phyloP scores from a whole-genome alignment of 2,113 vertebrate species.

The Dissostichus mawsoni region DNA sequence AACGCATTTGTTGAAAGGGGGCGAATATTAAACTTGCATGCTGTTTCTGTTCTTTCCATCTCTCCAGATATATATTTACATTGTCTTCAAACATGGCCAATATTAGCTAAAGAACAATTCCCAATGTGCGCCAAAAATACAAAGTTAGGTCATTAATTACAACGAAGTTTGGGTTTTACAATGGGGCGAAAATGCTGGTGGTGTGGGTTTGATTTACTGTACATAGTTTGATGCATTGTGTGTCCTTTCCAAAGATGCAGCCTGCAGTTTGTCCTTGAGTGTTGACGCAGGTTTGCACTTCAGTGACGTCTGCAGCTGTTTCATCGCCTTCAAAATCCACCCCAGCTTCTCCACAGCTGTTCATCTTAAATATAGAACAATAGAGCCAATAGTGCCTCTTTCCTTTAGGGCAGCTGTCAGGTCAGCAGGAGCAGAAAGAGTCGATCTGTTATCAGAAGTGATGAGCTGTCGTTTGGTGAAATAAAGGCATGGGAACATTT shows the following conservation, averaged over 20 bases:
- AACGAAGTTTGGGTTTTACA: background rate
- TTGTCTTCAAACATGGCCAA: too few relatives aligned
- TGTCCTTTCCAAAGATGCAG: background rate
- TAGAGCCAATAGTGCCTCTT: background rate
- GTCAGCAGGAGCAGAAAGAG: constrained; percentile 37
- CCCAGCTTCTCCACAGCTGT: background rate
- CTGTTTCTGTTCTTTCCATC: too few relatives aligned
- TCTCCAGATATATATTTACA: too few relatives aligned
- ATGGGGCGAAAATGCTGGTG: too few relatives aligned
- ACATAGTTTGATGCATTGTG: background rate
- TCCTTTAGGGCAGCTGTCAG: background rate
- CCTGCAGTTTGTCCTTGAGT: background rate
- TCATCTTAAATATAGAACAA: constrained; percentile 13
- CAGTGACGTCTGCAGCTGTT: constrained; percentile 5
- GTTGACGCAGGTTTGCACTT: background rate
- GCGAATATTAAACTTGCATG: too few relatives aligned
- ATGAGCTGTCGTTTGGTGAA: too few relatives aligned
- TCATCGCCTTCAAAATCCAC: constrained; percentile 4
- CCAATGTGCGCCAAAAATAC: too few relatives aligned
- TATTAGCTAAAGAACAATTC: too few relatives aligned
- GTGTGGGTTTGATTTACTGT: background rate
- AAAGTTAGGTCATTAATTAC: background rate
- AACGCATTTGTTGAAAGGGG: too few relatives aligned
- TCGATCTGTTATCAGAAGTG: constrained; percentile 34
- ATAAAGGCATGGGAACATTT: constrained; percentile 23